Base-by-base conservation (phyloP, 2,888 invertebrate species). In the Suillia variegata region DNA sequence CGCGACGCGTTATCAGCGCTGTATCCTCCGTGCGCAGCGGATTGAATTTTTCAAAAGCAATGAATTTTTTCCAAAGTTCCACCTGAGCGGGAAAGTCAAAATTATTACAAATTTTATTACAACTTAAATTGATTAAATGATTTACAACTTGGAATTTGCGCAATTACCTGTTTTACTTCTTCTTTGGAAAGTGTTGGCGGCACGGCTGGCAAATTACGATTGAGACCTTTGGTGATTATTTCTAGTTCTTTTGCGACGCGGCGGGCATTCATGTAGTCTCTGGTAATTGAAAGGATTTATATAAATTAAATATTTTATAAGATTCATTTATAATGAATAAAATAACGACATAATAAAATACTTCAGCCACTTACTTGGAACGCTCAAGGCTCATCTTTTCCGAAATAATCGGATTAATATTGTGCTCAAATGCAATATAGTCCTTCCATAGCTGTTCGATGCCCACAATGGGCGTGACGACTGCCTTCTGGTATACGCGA, bases 1-100 rank as follows among this genome's bases (percentile, higher is more conserved):
- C 98, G 65, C 98, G 85, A 55, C 94, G 89, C 0, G 97, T 96
- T 10, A 98, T 91, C 10, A 96, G 83, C 0, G 96, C 92, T 0
- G 96, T 94, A 81, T 99, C 99, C 79, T 99, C 99, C 0, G 96
- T 96, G 12, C 97, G 87, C 56, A 99, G 84, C 0, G 99, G 99
- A 84, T 99, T 99, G 24, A 91, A 89, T 59, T 98, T 93, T 83
- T 99, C 99, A 93, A 98, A 99, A 0, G 89, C 85, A 69, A 99
- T 98, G 80, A 98, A 99, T 76, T 97, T 98, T 83, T 98, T 98
- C 99, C 99, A 99, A 8, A 98, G 82, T 66, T 98, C 98, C 61
- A 98, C 96, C 95, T 74, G 38, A 13, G n/a, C n/a, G n/a, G 47
- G 22, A 57, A 33, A 18, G 22, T 21, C 8, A 15, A 31, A 50